These are phyloP conservation scores for Liodrosophila aerea DNA, from an alignment of 2,888 invertebrate genomes.

Conservation along the genomic window DNA sequence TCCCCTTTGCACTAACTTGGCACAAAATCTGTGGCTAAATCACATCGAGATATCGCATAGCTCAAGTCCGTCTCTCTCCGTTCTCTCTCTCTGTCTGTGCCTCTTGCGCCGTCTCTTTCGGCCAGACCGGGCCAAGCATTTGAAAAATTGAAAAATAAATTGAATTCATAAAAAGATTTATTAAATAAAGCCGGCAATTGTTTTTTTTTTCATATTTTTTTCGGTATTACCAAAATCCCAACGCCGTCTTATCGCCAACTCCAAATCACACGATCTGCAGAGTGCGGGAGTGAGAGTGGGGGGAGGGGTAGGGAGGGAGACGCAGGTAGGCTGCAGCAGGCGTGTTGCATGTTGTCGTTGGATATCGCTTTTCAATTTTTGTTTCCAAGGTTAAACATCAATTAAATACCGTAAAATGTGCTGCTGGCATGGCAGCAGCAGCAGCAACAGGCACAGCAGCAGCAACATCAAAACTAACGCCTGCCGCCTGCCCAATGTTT, in stretches of 20 bases:
- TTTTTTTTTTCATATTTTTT: too few species aligned
- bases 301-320: conserved; percentile 18
- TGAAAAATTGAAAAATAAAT: conserved; percentile 74
- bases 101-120: conserved; percentile 13
- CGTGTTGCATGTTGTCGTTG: conserved; percentile 47
- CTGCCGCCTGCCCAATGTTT: conserved; percentile 37
- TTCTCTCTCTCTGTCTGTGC: background rate
- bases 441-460: conserved; percentile 19
- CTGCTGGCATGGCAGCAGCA: too few species aligned
- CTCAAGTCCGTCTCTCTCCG: background rate
- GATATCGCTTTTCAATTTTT: conserved; percentile 42
- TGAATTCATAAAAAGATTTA: conserved; percentile 72
- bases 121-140: conserved; percentile 43
- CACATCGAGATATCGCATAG: conserved; percentile 30
- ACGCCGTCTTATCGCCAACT: conserved; percentile 59
- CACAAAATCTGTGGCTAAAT: conserved; percentile 40
- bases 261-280: conserved; percentile 55
- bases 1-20: background rate
- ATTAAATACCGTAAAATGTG: conserved; percentile 66
- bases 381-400: conserved; percentile 74
- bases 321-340: conserved; percentile 27
- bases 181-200: conserved; percentile 65
- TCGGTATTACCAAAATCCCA: conserved; percentile 40
- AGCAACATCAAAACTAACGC: conserved; percentile 64
- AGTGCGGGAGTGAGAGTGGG: background rate